Conservation (phyloP, 2,797 vertebrate species). For the Masticophis lateralis region DNA sequence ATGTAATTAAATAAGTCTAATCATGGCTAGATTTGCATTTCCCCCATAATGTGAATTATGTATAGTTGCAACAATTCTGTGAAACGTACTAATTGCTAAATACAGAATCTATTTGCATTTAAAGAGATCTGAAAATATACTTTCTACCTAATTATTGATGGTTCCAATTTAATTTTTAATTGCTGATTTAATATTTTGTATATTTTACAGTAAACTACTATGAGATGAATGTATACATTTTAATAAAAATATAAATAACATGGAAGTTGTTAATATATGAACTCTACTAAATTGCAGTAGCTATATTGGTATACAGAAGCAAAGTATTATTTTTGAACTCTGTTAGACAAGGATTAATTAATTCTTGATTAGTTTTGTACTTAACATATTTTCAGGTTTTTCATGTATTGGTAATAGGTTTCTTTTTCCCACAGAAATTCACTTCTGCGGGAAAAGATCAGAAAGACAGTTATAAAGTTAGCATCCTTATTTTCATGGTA, state of each 20-base stretch:
- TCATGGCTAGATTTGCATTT: background rate
- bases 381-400: background rate
- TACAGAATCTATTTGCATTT: background rate
- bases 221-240: background rate
- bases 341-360: background rate
- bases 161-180: background rate
- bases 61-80: background rate
- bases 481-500: background rate
- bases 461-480: background rate
- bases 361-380: background rate
- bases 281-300: background rate
- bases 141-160: background rate
- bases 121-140: background rate
- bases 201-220: background rate
- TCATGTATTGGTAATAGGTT: background rate
- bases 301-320: background rate
- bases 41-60: background rate
- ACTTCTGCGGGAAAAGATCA: background rate
- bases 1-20: background rate
- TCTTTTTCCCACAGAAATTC: background rate
- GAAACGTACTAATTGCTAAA: background rate
- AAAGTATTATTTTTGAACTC: background rate
- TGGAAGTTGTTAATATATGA: background rate
- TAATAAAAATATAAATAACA: background rate
- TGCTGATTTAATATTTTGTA: background rate